phyloP scores from a whole-genome alignment of 2,113 vertebrate species.

The Callionymus lyra region DNA sequence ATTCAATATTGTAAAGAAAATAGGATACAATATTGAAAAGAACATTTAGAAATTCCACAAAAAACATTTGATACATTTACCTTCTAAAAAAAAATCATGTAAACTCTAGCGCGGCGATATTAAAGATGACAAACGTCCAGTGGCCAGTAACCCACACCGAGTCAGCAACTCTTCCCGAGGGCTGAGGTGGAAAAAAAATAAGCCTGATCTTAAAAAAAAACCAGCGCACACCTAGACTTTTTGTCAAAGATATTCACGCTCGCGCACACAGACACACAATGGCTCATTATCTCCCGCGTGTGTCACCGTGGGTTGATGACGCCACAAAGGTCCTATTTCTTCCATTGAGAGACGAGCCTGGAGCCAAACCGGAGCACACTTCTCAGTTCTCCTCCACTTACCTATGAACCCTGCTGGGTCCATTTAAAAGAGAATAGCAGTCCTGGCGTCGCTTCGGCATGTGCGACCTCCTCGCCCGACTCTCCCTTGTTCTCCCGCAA shows the following conservation, averaged over 20 bases:
- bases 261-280: constrained; percentile 24
- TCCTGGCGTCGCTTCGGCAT: constrained; percentile 48
- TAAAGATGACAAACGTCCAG: constrained; percentile 38
- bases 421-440: constrained; percentile 63
- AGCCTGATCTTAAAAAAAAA: constrained; percentile 51
- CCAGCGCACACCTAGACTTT: constrained; percentile 21
- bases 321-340: constrained; percentile 27
- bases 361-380: constrained; percentile 29
- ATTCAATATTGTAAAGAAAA: too few species aligned
- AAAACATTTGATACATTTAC: too few species aligned
- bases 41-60: too few species aligned
- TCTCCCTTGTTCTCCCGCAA: constrained; percentile 46
- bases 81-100: constrained; percentile 3
- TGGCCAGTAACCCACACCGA: constrained; percentile 53
- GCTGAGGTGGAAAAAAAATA: constrained; percentile 45
- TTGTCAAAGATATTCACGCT: constrained; percentile 25
- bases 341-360: constrained; percentile 35
- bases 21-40: too few species aligned
- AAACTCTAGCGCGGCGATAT: constrained; percentile 20
- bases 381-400: constrained; percentile 1
- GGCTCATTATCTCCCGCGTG: constrained; percentile 42
- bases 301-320: constrained; percentile 44
- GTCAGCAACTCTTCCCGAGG: constrained; percentile 41
- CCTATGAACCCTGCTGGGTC: constrained; percentile 23
- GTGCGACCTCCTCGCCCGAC: constrained; percentile 30